Percentiles rank a stretch among this genome's conserved stretches.
Evolutionary conservation across 2,888 invertebrate species (phyloP).

Genomic region (Lacanobia wlatinum): DNA sequence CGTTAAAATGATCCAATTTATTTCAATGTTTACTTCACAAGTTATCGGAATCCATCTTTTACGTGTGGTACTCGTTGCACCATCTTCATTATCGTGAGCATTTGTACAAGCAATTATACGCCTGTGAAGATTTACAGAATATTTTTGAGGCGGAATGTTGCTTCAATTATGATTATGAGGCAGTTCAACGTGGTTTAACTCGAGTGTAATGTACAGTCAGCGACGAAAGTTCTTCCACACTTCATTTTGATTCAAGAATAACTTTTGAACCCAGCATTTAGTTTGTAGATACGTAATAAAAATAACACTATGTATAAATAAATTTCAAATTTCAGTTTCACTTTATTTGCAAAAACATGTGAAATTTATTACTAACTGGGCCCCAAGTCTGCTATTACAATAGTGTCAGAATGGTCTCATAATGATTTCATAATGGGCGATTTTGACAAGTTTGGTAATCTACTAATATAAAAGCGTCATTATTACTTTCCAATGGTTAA

Average conservation of each 20-base stretch:
- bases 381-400: no score
- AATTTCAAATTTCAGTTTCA: no score
- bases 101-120: constrained; percentile 50
- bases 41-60: constrained; percentile 46
- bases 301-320: no score
- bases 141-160: constrained; percentile 49
- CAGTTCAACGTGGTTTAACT: constrained; percentile 29
- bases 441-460: no score
- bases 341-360: no score
- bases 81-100: constrained; percentile 40
- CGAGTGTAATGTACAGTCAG: constrained; percentile 26
- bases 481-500: no score
- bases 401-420: no score
- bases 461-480: no score
- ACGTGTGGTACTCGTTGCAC: constrained; percentile 53
- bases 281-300: background rate
- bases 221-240: background rate
- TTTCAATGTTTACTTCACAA: constrained; percentile 35
- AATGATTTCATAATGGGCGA: no score
- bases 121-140: constrained; percentile 36
- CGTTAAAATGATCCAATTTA: constrained; percentile 33
- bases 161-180: constrained; percentile 48
- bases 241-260: background rate
- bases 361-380: no score
- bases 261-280: background rate